These are phyloP conservation scores for Mungos mungo DNA, from an alignment of 2,113 vertebrate genomes.

Conservation along the genomic window DNA sequence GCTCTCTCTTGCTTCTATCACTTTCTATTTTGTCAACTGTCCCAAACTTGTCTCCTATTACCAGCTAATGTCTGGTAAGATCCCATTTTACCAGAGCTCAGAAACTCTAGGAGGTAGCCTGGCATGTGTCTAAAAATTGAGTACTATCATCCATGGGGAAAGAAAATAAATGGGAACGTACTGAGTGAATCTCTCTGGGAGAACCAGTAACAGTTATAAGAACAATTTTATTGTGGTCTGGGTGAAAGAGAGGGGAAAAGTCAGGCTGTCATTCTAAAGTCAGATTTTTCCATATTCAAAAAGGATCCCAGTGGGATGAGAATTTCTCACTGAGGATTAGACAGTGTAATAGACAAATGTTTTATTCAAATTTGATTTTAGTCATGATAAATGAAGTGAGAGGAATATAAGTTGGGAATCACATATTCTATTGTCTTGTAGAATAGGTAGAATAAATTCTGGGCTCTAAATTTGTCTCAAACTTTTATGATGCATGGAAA, in stretches of 20 bases:
- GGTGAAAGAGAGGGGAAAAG: neutral
- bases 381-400: neutral
- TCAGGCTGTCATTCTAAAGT: neutral
- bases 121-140: neutral
- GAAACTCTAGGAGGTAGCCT: neutral
- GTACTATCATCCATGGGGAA: neutral
- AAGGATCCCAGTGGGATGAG: neutral
- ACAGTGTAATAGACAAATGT: neutral
- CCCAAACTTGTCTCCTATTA: neutral
- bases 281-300: neutral
- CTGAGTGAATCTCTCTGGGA: neutral
- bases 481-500: neutral
- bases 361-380: neutral
- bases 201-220: neutral
- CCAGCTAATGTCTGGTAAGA: neutral
- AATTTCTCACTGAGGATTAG: neutral
- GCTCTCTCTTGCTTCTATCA: neutral
- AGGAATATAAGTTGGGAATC: neutral
- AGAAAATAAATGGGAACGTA: neutral
- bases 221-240: neutral
- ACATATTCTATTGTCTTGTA: neutral
- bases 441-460: neutral
- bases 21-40: neutral
- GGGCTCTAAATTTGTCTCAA: neutral
- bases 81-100: neutral